Evolutionary conservation across 1,140 invertebrate species (phyloP), one percentile per base, ranked within the genome.

Genomic region (Drosophila tsacasi): DNA sequence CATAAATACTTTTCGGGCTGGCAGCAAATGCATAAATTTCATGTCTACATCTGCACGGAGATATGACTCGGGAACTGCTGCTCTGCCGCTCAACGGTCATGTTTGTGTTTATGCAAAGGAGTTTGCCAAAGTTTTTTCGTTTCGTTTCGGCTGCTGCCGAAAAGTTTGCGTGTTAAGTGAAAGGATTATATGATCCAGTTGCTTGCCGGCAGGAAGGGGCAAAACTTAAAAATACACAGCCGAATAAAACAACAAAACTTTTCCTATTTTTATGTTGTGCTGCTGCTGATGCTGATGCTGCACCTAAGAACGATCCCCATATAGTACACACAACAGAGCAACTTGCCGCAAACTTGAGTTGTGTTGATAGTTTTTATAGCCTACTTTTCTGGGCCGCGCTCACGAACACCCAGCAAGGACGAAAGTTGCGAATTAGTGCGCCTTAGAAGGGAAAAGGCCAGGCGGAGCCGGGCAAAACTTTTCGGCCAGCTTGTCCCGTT

Each of bases 101-200:
- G 59, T 67, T 87, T 87, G 81, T 90, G 85, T 85, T 90, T 90
- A 90, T 90, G 85, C 85, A 90, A 90, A 89, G 81, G 77, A 81
- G 84, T 87, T 76, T 81, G 74, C 65, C 59, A 81, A 81, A 75
- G 46, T 73, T 73, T 73, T 73, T 68, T 67, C 65, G 17, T 73
- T 58, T 60, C 27, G 52, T 89, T 87, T 90, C 77, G 85, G 74
- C 67, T 84, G 74, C 77, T 89, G 80, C 77, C 84, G 82, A 87
- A 76, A 86, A 85, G 85, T 90, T 90, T 90, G 85, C 85, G 90
- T 90, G 85, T 90, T 90, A 90, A 90, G 85, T 90, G 85, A 90
- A 90, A 90, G 85, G 85, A 90, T 90, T 90, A 90, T 90, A 90
- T 90, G 84, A 90, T 89, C 85, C 85, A 81, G 74, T 42, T 47